Evolutionary conservation across 2,888 invertebrate genomes (phyloP).

Genomic region (Drosophila anomelani): DNA sequence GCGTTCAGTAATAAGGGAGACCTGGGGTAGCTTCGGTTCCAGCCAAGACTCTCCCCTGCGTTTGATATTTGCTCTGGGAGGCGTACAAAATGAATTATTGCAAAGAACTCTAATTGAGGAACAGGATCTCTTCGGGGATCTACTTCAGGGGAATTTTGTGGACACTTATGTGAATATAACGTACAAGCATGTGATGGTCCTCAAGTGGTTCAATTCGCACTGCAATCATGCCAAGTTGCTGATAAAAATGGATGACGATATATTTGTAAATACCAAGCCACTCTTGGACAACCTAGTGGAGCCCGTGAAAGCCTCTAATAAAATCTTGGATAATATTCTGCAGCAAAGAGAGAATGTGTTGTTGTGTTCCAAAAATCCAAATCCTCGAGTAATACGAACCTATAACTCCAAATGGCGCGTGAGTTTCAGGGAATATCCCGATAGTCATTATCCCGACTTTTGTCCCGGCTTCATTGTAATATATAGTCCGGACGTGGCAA

Average conservation of each 20-base stretch:
- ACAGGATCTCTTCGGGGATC: constrained; percentile 84
- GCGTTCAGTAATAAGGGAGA: constrained; percentile 46
- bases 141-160: constrained; percentile 90
- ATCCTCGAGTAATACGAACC: constrained; percentile 40
- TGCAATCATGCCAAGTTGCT: constrained; percentile 88
- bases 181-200: constrained; percentile 91
- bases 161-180: constrained; percentile 92
- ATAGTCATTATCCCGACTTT: constrained; percentile 41
- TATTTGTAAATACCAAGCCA: constrained; percentile 42
- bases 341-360: constrained; percentile 18
- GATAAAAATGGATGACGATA: constrained; percentile 87
- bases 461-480: constrained; percentile 53
- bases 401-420: constrained; percentile 54
- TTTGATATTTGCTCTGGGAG: constrained; percentile 43
- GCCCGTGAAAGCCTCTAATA: not conserved
- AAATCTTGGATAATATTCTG: constrained; percentile 5
- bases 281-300: constrained; percentile 10
- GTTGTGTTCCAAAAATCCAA: constrained; percentile 7
- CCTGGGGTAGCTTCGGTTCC: constrained; percentile 37
- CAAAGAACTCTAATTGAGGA: constrained; percentile 30
- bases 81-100: not conserved
- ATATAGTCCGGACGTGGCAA: constrained; percentile 47
- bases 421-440: constrained; percentile 40
- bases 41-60: constrained; percentile 22
- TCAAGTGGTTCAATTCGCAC: constrained; percentile 90